Conservation (phyloP, 53 echinoderm and acorn worm genomes). For the Apostichopus leukothele region DNA sequence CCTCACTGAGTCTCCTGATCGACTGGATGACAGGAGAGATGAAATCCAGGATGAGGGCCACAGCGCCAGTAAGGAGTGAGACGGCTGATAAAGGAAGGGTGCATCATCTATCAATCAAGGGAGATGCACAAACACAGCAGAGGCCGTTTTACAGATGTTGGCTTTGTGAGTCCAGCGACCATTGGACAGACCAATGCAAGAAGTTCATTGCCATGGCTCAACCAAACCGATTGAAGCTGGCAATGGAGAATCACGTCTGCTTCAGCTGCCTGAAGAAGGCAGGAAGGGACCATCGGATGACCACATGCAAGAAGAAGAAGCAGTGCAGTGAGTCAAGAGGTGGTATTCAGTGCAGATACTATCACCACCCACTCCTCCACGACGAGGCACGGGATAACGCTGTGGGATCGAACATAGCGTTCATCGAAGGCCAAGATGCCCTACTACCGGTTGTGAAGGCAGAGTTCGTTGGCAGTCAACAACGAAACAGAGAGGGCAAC, state of each 20-base stretch:
- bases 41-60: slow-evolving; percentile 59
- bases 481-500: slow-evolving; percentile 24
- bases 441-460: slow-evolving; percentile 43
- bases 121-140: not conserved
- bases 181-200: slow-evolving; percentile 66
- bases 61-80: slow-evolving; percentile 54
- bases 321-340: slow-evolving; percentile 46
- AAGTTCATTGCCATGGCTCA: slow-evolving; percentile 25
- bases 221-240: slow-evolving; percentile 28
- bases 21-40: slow-evolving; percentile 61
- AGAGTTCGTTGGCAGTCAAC: not conserved
- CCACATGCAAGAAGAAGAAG: slow-evolving; percentile 46
- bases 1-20: slow-evolving; percentile 39
- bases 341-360: slow-evolving; percentile 35
- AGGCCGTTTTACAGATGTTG: slow-evolving; percentile 47
- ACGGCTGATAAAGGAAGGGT: not conserved
- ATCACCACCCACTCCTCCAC: slow-evolving; percentile 55
- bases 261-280: slow-evolving; percentile 75
- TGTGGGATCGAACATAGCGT: not conserved
- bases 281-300: slow-evolving; percentile 51
- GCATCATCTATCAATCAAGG: slow-evolving; percentile 6
- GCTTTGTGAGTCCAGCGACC: slow-evolving; percentile 50
- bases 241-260: slow-evolving; percentile 58
- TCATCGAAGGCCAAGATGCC: not conserved
- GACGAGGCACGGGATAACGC: not conserved